Conservation (phyloP, 1,140 invertebrate genomes). For the Laupala kohalensis region DNA sequence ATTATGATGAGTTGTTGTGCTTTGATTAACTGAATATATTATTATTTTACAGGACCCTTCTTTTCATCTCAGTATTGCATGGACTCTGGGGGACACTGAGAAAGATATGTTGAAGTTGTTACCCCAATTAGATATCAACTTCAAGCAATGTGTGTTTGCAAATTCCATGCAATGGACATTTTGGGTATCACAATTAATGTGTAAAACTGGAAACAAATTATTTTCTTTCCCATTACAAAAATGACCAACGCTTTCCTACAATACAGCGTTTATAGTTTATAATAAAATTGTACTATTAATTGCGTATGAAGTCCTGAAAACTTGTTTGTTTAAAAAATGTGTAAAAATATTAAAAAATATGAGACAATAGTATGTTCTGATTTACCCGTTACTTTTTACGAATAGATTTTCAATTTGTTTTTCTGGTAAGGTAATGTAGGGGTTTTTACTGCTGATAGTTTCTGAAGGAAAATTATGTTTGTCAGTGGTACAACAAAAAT, state of each 20-base stretch:
- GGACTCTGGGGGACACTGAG: conserved; percentile 43
- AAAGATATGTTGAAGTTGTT: conserved; percentile 30
- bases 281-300: too few relatives aligned
- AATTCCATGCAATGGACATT: conserved; percentile 19
- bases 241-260: conserved; percentile 8
- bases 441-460: too few relatives aligned
- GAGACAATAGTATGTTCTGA: too few relatives aligned
- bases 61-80: conserved; percentile 54
- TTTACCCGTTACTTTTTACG: too few relatives aligned
- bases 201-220: conserved; percentile 34
- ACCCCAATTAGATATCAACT: conserved; percentile 27
- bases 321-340: too few relatives aligned
- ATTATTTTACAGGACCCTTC: conserved; percentile 46
- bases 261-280: too few relatives aligned
- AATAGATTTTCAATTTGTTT: too few relatives aligned
- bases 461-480: too few relatives aligned
- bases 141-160: conserved; percentile 27
- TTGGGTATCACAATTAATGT: conserved; percentile 25
- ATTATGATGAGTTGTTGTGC: neutral
- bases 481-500: too few relatives aligned
- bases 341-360: too few relatives aligned
- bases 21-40: neutral
- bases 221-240: conserved; percentile 25
- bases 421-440: too few relatives aligned
- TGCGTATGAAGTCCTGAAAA: too few relatives aligned